Evolutionary conservation across 1,140 invertebrate genomes (phyloP).

Genomic region (Potamilus streckersoni): DNA sequence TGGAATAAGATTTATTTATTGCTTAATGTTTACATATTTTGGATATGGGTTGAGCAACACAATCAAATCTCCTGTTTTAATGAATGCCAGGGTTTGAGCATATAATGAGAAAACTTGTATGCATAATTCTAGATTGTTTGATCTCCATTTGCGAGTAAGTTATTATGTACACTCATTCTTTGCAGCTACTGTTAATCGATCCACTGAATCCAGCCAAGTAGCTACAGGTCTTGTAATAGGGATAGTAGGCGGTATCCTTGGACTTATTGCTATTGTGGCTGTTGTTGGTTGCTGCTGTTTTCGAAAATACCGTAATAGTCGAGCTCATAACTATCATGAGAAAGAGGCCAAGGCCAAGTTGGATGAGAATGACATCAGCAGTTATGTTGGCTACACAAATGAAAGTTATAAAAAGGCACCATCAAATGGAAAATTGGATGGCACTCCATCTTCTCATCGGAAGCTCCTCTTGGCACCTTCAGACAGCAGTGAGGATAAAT

Average conservation of each 20-base stretch:
- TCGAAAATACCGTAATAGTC: conserved; percentile 21
- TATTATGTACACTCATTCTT: too few relatives aligned
- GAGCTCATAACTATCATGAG: conserved; percentile 4
- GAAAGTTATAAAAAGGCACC: conserved; percentile 13
- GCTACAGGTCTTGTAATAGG: conserved; percentile 38
- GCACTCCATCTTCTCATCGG: conserved; percentile 29
- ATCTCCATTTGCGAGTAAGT: too few relatives aligned
- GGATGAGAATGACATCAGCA: conserved; percentile 23
- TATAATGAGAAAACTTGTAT: too few relatives aligned
- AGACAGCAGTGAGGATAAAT: conserved; percentile 21
- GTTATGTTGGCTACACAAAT: conserved; percentile 30
- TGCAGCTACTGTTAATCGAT: background rate
- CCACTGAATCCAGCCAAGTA: conserved; percentile 31
- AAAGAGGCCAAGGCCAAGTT: conserved; percentile 7
- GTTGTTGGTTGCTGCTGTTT: conserved; percentile 39
- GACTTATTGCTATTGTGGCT: conserved; percentile 32
- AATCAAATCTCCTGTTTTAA: too few relatives aligned
- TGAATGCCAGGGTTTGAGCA: too few relatives aligned
- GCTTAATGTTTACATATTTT: too few relatives aligned
- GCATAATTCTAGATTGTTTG: too few relatives aligned
- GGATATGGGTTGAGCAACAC: too few relatives aligned
- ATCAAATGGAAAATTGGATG: background rate
- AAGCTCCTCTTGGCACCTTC: conserved; percentile 25
- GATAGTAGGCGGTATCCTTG: conserved; percentile 33
- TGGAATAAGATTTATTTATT: too few relatives aligned